Base-by-base conservation (phyloP, 2,888 invertebrate species). In the Kryphioiulus occultus region DNA sequence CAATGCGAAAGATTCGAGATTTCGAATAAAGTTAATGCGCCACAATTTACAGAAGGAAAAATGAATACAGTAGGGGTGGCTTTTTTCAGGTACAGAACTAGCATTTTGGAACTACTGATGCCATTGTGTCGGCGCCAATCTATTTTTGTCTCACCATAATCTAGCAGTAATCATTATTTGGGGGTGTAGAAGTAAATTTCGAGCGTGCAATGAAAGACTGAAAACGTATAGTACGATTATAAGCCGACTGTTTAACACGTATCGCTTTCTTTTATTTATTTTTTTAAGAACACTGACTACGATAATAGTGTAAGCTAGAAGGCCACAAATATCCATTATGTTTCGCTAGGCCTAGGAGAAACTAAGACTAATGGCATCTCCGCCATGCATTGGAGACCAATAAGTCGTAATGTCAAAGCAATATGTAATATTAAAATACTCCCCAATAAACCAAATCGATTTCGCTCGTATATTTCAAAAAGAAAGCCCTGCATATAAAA, bases 321-420 rank as follows among this genome's bases (percentile, higher is more conserved):
- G n/a, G 44, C n/a, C n/a, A n/a, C 53, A 53, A n/a, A n/a, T 53
- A n/a, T n/a, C 53, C 53, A 53, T 53, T 53, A 53, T 53, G 53
- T 53, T n/a, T n/a, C n/a, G 2, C 3, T n/a, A 53, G 53, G n/a
- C 53, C 53, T 53, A 53, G n/a, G n/a, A 53, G 53, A 53, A 53
- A 53, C 53, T n/a, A 53, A 53, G 53, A 53, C 53, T 53, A 53
- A 53, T 53, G 53, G 53, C 53, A 53, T 53, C 53, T 53, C 53
- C n/a, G 53, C 53, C 53, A 53, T 53, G 53, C 53, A 53, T 53
- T n/a, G n/a, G 53, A 53, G 53, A 53, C 53, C 53, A 53, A 53
- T 53, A 53, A 53, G 53, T 53, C 53, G 53, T 53, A 53, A 53
- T 53, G 53, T 53, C 53, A 53, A 53, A 53, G 53, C 53, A 53